Conservation (phyloP, 2,113 vertebrate species). For the Thryonomys swinderianus region DNA sequence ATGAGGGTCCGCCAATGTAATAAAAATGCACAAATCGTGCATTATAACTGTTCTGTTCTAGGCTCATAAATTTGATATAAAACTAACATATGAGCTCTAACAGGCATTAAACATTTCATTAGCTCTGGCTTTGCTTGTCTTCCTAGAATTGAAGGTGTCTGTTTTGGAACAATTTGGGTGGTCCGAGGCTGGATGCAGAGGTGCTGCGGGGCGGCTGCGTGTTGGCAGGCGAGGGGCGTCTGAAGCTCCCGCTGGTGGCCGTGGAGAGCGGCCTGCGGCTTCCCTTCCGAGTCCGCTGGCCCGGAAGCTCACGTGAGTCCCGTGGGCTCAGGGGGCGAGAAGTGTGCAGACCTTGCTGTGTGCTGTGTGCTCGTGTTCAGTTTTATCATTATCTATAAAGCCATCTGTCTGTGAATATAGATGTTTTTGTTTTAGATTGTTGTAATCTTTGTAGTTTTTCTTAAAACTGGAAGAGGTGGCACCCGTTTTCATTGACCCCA, state of each 20-base stretch:
- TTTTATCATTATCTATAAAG: background rate
- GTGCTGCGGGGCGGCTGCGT: background rate
- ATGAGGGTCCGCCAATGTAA: background rate
- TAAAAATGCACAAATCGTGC: conserved; percentile 35
- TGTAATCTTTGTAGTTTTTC: background rate
- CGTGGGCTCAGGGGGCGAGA: background rate
- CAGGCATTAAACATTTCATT: conserved; percentile 63
- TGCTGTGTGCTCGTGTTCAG: background rate
- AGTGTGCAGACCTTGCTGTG: rapidly evolving
- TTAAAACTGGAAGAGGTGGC: background rate
- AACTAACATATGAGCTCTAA: conserved; percentile 46
- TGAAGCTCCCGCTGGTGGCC: background rate
- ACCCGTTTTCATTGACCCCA: background rate
- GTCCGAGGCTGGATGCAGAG: background rate
- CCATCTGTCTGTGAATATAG: background rate
- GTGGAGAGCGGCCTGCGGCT: background rate
- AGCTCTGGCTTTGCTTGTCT: conserved; percentile 45
- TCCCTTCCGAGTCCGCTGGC: background rate
- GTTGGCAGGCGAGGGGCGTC: background rate
- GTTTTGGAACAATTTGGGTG: conserved; percentile 40
- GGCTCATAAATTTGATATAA: conserved; percentile 61
- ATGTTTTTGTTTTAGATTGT: background rate
- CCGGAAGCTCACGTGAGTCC: background rate
- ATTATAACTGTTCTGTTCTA: conserved; percentile 39
- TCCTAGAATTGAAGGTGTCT: conserved; percentile 35